Percentiles rank a stretch among this genome's conserved stretches.
These are phyloP conservation scores for Nannoperca australis DNA, from an alignment of 2,797 vertebrate species.

Conservation along the genomic window DNA sequence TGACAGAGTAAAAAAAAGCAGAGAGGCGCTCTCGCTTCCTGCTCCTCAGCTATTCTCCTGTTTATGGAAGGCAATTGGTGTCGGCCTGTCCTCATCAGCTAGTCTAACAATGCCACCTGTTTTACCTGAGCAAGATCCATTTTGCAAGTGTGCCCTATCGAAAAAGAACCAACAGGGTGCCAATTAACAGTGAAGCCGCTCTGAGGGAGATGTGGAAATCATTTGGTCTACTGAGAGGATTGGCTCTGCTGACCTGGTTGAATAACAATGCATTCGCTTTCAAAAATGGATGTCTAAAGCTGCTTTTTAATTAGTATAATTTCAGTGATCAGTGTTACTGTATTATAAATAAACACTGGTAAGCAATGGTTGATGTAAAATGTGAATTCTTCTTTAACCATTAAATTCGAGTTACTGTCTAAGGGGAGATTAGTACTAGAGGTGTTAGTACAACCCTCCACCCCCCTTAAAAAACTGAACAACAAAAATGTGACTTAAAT, in stretches of 20 bases:
- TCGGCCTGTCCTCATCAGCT: conserved; percentile 35
- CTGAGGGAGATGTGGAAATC: conserved; percentile 46
- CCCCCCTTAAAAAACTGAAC: background rate
- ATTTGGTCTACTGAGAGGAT: conserved; percentile 36
- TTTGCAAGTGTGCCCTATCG: conserved; percentile 36
- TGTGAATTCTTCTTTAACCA: background rate
- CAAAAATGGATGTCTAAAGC: background rate
- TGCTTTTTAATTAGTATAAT: conserved; percentile 24
- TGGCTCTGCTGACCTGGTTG: conserved; percentile 26
- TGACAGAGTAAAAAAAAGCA: conserved; percentile 29
- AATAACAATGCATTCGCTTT: conserved; percentile 12
- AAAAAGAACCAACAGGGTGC: conserved; percentile 32
- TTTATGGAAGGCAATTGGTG: background rate
- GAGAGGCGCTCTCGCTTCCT: conserved; percentile 19
- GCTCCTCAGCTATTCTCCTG: background rate
- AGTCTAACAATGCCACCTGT: conserved; percentile 38
- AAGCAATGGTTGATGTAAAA: background rate
- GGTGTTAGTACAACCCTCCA: background rate
- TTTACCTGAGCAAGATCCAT: conserved; percentile 57
- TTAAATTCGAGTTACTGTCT: background rate
- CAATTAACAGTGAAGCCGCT: conserved; percentile 49
- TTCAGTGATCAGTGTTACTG: background rate
- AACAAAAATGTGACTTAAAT: background rate
- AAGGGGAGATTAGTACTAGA: background rate
- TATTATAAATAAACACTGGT: conserved; percentile 6